A percentile compares a stretch with the other conserved stretches of the same genome.
Conservation (phyloP, 1,140 invertebrate species). For the Eciton burchellii region DNA sequence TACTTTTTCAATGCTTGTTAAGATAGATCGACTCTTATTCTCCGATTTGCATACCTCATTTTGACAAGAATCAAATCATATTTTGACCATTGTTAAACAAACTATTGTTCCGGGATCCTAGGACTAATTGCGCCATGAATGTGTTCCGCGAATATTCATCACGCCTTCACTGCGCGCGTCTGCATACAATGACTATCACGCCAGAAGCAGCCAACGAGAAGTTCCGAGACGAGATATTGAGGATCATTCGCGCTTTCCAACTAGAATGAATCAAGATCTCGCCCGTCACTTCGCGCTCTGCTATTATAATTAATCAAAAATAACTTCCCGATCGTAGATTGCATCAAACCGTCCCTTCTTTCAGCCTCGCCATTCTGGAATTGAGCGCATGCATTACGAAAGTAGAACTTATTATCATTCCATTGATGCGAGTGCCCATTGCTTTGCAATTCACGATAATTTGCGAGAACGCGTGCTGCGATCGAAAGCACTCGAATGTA, state of each 20-base stretch:
- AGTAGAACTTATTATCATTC: slow-evolving; percentile 43
- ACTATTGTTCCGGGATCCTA: not conserved
- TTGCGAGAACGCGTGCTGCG: not conserved
- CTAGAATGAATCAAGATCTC: not conserved
- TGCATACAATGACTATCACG: slow-evolving; percentile 16
- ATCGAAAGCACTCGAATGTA: not conserved
- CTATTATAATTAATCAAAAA: slow-evolving; percentile 9
- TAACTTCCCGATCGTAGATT: slow-evolving; percentile 13
- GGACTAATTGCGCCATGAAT: slow-evolving; percentile 5
- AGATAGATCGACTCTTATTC: not conserved
- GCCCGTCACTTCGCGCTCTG: slow-evolving; percentile 8
- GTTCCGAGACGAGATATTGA: slow-evolving; percentile 18
- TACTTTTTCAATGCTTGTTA: not conserved
- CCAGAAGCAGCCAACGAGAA: slow-evolving; percentile 9
- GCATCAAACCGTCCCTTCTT: not conserved
- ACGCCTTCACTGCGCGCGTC: not conserved
- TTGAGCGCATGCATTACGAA: not conserved
- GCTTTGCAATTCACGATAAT: slow-evolving; percentile 1
- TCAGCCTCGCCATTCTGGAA: not conserved
- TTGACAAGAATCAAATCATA: not conserved
- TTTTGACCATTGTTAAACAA: not conserved
- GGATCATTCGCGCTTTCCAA: not conserved
- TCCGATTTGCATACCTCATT: not conserved
- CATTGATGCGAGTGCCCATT: no score
- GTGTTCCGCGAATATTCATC: not conserved